Conservation (phyloP, 2,113 vertebrate genomes). For the Centropristis striata region DNA sequence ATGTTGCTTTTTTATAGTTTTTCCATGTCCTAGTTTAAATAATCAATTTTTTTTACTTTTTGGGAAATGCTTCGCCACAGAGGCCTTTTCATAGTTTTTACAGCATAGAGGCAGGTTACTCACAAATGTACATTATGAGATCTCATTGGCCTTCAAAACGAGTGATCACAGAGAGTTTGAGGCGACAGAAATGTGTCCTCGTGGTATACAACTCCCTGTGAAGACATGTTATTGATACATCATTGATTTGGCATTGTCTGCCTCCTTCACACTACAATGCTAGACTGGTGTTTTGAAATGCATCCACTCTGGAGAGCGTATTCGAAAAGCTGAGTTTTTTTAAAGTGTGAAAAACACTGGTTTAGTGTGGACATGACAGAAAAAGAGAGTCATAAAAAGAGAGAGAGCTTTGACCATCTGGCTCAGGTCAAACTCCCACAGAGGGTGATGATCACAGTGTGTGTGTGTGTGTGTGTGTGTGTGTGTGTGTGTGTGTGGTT, state of each 20-base stretch:
- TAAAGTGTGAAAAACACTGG: constrained; percentile 66
- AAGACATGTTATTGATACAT: constrained; percentile 53
- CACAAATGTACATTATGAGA: neutral
- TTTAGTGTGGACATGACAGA: constrained; percentile 68
- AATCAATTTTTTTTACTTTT: too few species aligned
- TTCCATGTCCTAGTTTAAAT: neutral
- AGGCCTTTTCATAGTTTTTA: neutral
- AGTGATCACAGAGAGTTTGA: constrained; percentile 1
- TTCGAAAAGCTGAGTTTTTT: constrained; percentile 44
- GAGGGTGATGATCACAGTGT: constrained; percentile 69
- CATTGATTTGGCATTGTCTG: constrained; percentile 64
- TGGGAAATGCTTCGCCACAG: neutral
- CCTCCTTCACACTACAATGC: constrained; percentile 67
- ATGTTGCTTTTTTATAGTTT: neutral
- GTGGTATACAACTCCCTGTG: constrained; percentile 9
- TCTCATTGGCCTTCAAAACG: neutral
- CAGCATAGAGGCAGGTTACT: neutral
- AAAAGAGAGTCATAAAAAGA: constrained; percentile 68
- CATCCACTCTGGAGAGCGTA: constrained; percentile 32
- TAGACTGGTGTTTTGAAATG: constrained; percentile 54
- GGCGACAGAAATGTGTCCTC: neutral
- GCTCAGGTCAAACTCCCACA: constrained; percentile 77
- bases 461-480: constrained; percentile 47
- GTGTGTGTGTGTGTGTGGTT: constrained; percentile 35
- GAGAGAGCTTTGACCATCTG: constrained; percentile 76